Conservation (phyloP, 2,797 vertebrate genomes). For the Arnoldichthys spilopterus region DNA sequence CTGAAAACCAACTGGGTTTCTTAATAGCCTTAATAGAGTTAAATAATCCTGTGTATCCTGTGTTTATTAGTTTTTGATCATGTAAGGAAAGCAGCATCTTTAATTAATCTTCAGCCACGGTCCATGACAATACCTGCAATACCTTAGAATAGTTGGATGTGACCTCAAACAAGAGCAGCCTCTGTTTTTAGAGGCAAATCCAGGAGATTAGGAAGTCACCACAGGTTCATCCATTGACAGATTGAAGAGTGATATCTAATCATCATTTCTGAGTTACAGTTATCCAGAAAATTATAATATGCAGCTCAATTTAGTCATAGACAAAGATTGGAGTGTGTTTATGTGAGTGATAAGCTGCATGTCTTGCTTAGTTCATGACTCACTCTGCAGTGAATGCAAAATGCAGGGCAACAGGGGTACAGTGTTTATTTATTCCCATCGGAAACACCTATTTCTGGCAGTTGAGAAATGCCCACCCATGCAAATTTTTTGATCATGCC, state of each 20-base stretch:
- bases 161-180: conserved; percentile 60
- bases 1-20: not conserved
- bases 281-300: not conserved
- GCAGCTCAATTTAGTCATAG: not conserved
- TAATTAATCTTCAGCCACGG: not conserved
- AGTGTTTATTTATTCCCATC: not conserved
- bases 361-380: conserved; percentile 17
- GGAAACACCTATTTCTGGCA: not conserved
- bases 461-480: not conserved
- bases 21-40: not conserved
- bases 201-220: conserved; percentile 74
- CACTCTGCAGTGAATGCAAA: not conserved
- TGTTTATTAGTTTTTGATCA: not conserved
- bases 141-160: not conserved
- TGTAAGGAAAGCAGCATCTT: not conserved
- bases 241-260: not conserved
- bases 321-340: not conserved
- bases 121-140: not conserved
- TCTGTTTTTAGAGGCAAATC: conserved; percentile 76
- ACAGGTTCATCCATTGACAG: conserved; percentile 63
- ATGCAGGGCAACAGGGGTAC: conserved; percentile 3
- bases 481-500: not conserved
- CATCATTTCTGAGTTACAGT: not conserved
- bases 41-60: not conserved
- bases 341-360: conserved; percentile 7